These are phyloP conservation scores for Oxytorus armatus DNA, from an alignment of 2,888 invertebrate genomes.

Conservation along the genomic window DNA sequence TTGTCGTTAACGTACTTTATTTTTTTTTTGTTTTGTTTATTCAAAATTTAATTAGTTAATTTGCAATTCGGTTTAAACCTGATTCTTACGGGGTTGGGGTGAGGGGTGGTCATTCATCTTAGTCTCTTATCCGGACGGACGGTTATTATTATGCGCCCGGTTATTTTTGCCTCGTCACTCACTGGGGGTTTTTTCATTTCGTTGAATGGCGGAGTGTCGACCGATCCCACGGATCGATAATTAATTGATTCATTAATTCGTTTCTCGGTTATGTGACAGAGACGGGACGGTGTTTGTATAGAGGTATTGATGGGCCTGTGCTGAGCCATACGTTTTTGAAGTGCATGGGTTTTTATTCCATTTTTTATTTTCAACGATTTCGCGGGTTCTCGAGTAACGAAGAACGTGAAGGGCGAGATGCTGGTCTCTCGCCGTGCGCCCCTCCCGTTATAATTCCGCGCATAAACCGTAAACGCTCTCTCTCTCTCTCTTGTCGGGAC, in stretches of 20 bases:
- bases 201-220: constrained; percentile 57
- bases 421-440: constrained; percentile 50
- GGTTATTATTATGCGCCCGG: constrained; percentile 43
- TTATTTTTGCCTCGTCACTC: constrained; percentile 21
- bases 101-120: too few relatives aligned
- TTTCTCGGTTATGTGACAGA: constrained; percentile 70
- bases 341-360: constrained; percentile 4
- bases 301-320: neutral
- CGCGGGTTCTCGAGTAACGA: constrained; percentile 39
- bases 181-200: constrained; percentile 34
- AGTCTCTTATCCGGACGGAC: constrained; percentile 1
- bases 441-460: constrained; percentile 53
- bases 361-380: constrained; percentile 59
- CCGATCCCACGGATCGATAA: constrained; percentile 66
- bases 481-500: neutral
- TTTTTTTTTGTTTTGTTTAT: constrained; percentile 4
- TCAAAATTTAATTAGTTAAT: constrained; percentile 21
- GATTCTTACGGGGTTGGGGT: neutral
- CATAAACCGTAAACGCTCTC: constrained; percentile 48
- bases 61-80: constrained; percentile 25
- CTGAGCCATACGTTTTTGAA: neutral
- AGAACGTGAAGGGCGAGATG: constrained; percentile 47
- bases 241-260: constrained; percentile 75
- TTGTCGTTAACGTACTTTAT: too few relatives aligned
- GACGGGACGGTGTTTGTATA: constrained; percentile 21